phyloP scores from a whole-genome alignment of 2,888 invertebrate genomes.

The Seira musarum region DNA sequence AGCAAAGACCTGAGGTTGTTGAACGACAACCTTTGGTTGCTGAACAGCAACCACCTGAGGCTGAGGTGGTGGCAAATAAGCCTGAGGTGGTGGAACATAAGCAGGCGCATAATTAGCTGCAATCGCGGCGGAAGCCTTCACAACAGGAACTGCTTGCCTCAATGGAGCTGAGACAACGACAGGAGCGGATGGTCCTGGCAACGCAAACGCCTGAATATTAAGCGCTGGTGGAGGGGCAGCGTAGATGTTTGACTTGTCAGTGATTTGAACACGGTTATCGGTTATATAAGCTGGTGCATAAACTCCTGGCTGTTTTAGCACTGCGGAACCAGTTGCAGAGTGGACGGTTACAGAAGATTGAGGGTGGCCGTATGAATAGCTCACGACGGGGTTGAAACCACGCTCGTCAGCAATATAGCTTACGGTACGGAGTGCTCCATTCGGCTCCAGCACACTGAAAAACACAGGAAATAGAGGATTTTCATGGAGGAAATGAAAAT shows the following conservation, averaged over 20 bases:
- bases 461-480: slow-evolving; percentile 13
- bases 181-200: slow-evolving; percentile 50
- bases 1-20: slow-evolving; percentile 24
- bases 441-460: slow-evolving; percentile 67
- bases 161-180: slow-evolving; percentile 52
- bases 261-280: slow-evolving; percentile 58
- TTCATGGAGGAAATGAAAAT: too few species aligned
- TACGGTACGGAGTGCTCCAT: slow-evolving; percentile 66
- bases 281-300: slow-evolving; percentile 57
- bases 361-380: slow-evolving; percentile 65
- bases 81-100: slow-evolving; percentile 42
- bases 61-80: slow-evolving; percentile 40
- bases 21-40: slow-evolving; percentile 25
- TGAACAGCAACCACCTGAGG: slow-evolving; percentile 7
- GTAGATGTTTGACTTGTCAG: slow-evolving; percentile 54
- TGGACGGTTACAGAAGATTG: slow-evolving; percentile 50
- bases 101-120: slow-evolving; percentile 59
- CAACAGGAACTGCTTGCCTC: slow-evolving; percentile 39
- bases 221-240: slow-evolving; percentile 53
- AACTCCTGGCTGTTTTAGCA: slow-evolving; percentile 23
- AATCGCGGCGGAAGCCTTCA: slow-evolving; percentile 39
- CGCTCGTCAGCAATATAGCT: slow-evolving; percentile 66
- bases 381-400: slow-evolving; percentile 67
- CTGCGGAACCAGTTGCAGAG: slow-evolving; percentile 36
- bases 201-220: slow-evolving; percentile 39